phyloP scores from a whole-genome alignment of 2,888 invertebrate species.

The Pegoplata infirma region DNA sequence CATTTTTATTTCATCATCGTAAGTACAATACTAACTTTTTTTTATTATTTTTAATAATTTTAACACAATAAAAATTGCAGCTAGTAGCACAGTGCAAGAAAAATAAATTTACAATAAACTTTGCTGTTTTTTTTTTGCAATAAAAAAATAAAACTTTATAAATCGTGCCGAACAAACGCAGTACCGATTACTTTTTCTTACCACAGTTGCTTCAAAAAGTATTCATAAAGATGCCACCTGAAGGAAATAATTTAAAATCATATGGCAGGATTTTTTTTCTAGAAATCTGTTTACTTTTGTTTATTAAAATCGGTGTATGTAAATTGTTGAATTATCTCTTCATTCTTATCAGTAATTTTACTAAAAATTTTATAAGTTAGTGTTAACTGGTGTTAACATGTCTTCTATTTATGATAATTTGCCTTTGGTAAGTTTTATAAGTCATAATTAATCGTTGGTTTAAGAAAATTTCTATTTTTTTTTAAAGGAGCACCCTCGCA shows the following conservation, averaged over 20 bases:
- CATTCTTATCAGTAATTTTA: slow-evolving; percentile 42
- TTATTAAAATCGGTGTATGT: too few species aligned
- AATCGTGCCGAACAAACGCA: slow-evolving; percentile 3
- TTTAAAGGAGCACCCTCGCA: slow-evolving; percentile 85
- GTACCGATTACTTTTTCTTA: not conserved
- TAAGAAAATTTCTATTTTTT: not conserved
- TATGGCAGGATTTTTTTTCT: too few species aligned
- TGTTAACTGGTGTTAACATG: slow-evolving; percentile 32
- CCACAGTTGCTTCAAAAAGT: not conserved
- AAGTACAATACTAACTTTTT: not conserved
- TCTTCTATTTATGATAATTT: slow-evolving; percentile 46
- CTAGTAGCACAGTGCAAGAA: slow-evolving; percentile 21
- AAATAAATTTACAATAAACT: slow-evolving; percentile 38
- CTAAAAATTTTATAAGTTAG: not conserved
- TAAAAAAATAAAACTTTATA: slow-evolving; percentile 4
- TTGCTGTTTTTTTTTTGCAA: slow-evolving; percentile 7
- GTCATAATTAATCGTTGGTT: not conserved
- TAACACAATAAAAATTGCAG: slow-evolving; percentile 24
- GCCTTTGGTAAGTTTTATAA: slow-evolving; percentile 35
- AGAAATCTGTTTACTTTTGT: too few species aligned
- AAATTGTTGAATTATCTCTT: slow-evolving; percentile 19
- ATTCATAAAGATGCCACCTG: too few species aligned
- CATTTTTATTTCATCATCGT: not conserved
- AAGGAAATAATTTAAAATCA: too few species aligned
- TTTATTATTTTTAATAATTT: not conserved